phyloP scores from a whole-genome alignment of 1,140 invertebrate species.

The Drosophila fuyamai region DNA sequence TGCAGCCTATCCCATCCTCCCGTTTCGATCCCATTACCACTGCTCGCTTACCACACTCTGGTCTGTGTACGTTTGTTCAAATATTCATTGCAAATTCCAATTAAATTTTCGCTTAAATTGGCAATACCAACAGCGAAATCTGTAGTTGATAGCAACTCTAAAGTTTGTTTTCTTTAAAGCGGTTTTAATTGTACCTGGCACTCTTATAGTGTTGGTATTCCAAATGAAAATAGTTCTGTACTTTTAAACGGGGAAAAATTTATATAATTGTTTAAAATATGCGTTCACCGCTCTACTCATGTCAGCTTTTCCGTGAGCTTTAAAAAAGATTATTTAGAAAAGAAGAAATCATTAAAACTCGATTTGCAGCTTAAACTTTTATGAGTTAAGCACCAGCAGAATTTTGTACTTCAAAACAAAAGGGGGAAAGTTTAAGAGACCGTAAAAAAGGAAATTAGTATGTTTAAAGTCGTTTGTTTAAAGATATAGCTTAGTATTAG shows the following conservation, averaged over 20 bases:
- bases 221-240: not conserved
- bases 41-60: constrained; percentile 11
- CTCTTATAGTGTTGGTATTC: not conserved
- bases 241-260: not conserved
- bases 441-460: too few relatives aligned
- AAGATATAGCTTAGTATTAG: not conserved
- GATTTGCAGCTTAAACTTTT: too few relatives aligned
- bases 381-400: too few relatives aligned
- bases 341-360: too few relatives aligned
- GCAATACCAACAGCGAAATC: constrained; percentile 69
- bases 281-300: too few relatives aligned
- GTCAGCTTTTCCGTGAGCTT: too few relatives aligned
- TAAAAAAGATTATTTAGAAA: too few relatives aligned
- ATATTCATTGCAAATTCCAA: constrained; percentile 79
- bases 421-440: too few relatives aligned
- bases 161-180: constrained; percentile 20
- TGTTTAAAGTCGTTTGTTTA: not conserved
- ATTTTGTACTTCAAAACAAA: too few relatives aligned
- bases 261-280: not conserved
- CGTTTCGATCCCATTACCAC: not conserved
- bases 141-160: constrained; percentile 18
- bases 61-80: constrained; percentile 61
- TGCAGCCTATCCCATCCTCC: constrained; percentile 35
- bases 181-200: constrained; percentile 1
- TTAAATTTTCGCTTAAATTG: constrained; percentile 78